Conservation (phyloP, 2,113 vertebrate genomes). For the Pedionomus torquatus region DNA sequence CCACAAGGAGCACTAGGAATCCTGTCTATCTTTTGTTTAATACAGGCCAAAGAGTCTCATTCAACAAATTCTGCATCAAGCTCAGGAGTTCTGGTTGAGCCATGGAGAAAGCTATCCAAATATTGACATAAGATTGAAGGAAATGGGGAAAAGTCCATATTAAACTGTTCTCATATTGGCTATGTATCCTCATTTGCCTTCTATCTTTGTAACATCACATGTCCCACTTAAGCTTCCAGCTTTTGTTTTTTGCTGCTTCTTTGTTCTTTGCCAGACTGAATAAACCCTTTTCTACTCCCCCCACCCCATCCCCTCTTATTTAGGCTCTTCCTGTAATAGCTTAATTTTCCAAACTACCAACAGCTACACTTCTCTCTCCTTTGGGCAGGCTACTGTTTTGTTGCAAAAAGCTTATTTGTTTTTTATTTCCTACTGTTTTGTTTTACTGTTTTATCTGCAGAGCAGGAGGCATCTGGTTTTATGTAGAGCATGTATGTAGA, state of each 20-base stretch:
- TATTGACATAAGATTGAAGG: neutral
- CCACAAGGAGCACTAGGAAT: neutral
- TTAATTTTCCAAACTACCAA: neutral
- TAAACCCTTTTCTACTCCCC: neutral
- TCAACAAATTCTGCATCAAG: neutral
- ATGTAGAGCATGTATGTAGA: neutral
- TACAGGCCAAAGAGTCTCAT: neutral
- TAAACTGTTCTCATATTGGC: neutral
- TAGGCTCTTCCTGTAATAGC: neutral
- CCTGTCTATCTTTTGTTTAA: neutral
- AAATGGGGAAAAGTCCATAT: neutral
- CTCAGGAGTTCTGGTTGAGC: neutral
- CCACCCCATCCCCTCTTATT: fast-evolving
- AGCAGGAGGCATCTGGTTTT: neutral
- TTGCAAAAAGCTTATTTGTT: neutral
- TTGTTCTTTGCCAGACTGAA: neutral
- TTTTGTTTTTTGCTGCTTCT: neutral
- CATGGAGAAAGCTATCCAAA: neutral
- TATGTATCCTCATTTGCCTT: neutral
- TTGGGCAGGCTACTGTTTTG: neutral
- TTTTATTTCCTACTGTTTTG: neutral
- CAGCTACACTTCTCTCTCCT: neutral
- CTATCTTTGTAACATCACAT: neutral
- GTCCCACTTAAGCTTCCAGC: neutral
- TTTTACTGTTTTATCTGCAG: neutral